Conservation (phyloP, 2,888 invertebrate genomes). For the Strigamia crassipes region DNA sequence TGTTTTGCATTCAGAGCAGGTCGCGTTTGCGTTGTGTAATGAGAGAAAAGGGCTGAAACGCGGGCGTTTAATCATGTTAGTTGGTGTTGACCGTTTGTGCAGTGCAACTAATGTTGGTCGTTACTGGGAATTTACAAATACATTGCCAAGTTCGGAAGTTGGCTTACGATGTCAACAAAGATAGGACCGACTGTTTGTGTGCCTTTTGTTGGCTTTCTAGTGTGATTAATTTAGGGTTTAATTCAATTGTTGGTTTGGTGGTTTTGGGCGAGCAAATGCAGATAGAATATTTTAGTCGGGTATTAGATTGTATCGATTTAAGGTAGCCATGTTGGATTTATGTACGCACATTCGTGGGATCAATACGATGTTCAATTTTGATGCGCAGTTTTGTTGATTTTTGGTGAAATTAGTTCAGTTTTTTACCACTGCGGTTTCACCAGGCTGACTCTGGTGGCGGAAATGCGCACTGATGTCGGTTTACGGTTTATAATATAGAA, state of each 20-base stretch:
- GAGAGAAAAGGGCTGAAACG: not conserved
- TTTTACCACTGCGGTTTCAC: too few relatives aligned
- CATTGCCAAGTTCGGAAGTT: not conserved
- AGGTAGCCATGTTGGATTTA: too few relatives aligned
- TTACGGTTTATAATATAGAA: not conserved
- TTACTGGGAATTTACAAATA: conserved; percentile 24
- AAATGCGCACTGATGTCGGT: not conserved
- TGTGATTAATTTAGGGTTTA: not conserved
- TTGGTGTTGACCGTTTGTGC: conserved; percentile 10
- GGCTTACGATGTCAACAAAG: not conserved
- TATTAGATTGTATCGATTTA: too few relatives aligned
- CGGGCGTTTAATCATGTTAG: conserved; percentile 22
- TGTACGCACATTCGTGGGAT: too few relatives aligned
- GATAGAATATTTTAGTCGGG: not conserved
- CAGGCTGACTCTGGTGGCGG: not conserved
- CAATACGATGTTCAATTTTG: too few relatives aligned
- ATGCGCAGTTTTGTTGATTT: not conserved
- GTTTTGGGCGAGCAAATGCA: not conserved
- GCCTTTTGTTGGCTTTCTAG: not conserved
- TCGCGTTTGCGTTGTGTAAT: too few relatives aligned
- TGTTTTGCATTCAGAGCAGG: too few relatives aligned
- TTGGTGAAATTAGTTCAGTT: not conserved
- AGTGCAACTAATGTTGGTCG: not conserved
- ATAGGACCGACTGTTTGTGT: not conserved
- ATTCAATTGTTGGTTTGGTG: not conserved